Evolutionary conservation across 2,113 vertebrate genomes (phyloP).

Genomic region (Seriola rivoliana): DNA sequence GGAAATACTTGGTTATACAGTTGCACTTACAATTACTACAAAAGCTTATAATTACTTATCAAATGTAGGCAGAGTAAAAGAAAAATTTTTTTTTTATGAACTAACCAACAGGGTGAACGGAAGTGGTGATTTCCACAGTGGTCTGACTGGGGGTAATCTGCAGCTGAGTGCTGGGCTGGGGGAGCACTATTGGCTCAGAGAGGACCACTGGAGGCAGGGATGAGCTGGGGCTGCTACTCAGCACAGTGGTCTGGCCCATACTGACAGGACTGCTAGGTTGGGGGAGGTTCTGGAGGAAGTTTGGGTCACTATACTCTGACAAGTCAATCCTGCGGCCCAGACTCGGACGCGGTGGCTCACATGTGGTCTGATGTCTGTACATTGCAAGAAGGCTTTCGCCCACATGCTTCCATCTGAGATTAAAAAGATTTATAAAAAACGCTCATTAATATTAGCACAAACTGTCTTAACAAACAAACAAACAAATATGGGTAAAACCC

Average conservation of each 20-base stretch:
- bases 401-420: constrained; percentile 92
- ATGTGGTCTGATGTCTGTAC: constrained; percentile 93
- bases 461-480: background rate
- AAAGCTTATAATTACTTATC: background rate
- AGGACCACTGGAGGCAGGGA: constrained; percentile 76
- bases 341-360: constrained; percentile 91
- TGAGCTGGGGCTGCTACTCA: constrained; percentile 81
- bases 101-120: constrained; percentile 84
- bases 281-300: constrained; percentile 82
- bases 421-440: background rate
- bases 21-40: background rate
- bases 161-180: constrained; percentile 62
- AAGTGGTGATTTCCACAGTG: constrained; percentile 84
- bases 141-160: constrained; percentile 76
- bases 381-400: constrained; percentile 94
- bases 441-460: background rate
- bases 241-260: constrained; percentile 83
- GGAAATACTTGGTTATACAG: background rate
- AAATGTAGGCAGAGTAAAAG: background rate
- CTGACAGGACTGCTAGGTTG: constrained; percentile 84
- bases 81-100: background rate
- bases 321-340: constrained; percentile 93
- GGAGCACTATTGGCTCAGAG: constrained; percentile 64
- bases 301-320: constrained; percentile 90
- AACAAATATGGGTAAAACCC: background rate